Percentiles rank a stretch among this genome's conserved stretches.
Evolutionary conservation across 1,140 invertebrate genomes (phyloP).

Genomic region (Thereuonema tuberculata): DNA sequence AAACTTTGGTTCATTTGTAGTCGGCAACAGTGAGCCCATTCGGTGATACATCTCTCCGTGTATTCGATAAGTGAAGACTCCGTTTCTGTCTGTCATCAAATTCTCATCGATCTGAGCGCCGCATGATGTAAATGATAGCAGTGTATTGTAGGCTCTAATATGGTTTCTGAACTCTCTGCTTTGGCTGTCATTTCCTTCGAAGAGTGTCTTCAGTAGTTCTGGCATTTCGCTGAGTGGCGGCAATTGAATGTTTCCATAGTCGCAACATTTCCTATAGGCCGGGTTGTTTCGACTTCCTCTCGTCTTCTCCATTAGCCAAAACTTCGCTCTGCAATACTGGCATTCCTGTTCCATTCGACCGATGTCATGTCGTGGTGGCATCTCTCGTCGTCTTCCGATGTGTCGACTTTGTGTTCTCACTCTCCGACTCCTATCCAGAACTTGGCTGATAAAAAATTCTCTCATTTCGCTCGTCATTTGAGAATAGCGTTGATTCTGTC

Average conservation of each 20-base stretch:
- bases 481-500: not conserved
- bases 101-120: not conserved
- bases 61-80: not conserved
- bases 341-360: constrained; percentile 2
- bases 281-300: not conserved
- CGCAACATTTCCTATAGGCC: not conserved
- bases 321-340: not conserved
- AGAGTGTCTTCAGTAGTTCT: not conserved
- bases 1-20: not conserved
- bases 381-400: not conserved
- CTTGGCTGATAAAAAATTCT: not conserved
- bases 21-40: not conserved
- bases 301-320: not conserved
- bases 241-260: not conserved
- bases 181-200: not conserved
- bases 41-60: not conserved
- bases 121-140: not conserved
- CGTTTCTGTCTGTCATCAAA: not conserved
- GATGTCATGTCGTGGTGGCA: not conserved
- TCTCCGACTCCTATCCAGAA: not conserved
- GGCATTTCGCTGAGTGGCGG: too few relatives aligned
- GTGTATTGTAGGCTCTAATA: not conserved
- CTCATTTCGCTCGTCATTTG: not conserved
- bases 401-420: not conserved
- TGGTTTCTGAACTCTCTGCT: not conserved